phyloP scores from a whole-genome alignment of 2,797 vertebrate species.

The Menidia menidia region DNA sequence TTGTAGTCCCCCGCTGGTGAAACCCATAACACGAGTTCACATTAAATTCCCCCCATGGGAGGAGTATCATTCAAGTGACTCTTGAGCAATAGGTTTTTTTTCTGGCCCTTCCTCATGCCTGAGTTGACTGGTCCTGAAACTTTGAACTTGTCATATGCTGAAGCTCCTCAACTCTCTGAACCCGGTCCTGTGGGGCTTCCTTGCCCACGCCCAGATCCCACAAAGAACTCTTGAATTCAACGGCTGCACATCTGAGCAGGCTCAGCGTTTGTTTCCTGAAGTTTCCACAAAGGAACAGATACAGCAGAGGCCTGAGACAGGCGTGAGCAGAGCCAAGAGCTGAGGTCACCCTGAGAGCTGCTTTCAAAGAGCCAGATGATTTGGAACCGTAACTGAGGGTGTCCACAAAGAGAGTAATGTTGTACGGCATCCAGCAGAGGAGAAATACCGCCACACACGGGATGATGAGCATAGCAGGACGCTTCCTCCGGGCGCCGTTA shows the following conservation, averaged over 20 bases:
- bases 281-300: conserved; percentile 64
- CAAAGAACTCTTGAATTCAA: conserved; percentile 33
- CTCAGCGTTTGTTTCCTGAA: conserved; percentile 53
- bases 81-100: conserved; percentile 17
- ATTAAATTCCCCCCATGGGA: neutral
- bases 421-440: conserved; percentile 88
- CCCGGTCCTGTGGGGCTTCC: conserved; percentile 12
- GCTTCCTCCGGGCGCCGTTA: conserved; percentile 7
- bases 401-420: conserved; percentile 82
- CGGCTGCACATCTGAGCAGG: conserved; percentile 23
- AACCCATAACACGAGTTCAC: conserved; percentile 29
- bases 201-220: conserved; percentile 68
- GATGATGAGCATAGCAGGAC: conserved; percentile 76
- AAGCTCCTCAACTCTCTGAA: conserved; percentile 11
- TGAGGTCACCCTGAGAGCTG: conserved; percentile 48
- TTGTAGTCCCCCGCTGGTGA: neutral
- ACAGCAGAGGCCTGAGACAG: conserved; percentile 75
- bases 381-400: conserved; percentile 54
- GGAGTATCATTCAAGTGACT: neutral
- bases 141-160: conserved; percentile 11
- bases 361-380: conserved; percentile 14
- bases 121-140: conserved; percentile 13
- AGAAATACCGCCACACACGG: conserved; percentile 82
- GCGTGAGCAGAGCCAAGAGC: conserved; percentile 67
- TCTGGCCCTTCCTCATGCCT: conserved; percentile 13